Percentiles rank a stretch among this genome's conserved stretches.
phyloP scores from a whole-genome alignment of 53 echinoderm and acorn worm species.

The Antedon mediterranea region DNA sequence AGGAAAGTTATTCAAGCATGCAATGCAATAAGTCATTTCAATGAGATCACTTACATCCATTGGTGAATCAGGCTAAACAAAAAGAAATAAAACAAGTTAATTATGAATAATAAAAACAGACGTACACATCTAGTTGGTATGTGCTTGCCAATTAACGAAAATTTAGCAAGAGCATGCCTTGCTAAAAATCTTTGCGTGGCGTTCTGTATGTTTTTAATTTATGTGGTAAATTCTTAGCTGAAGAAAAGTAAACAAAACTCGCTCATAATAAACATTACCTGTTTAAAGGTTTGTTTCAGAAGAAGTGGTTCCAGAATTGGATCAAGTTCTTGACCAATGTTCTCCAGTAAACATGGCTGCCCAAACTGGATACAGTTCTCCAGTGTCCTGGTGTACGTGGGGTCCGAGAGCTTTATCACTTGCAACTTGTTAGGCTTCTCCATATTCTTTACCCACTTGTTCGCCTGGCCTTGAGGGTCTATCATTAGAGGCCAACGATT shows the following conservation, averaged over 20 bases:
- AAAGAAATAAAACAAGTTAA: background rate
- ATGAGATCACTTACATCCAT: background rate
- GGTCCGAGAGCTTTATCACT: constrained; percentile 83
- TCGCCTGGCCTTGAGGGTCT: constrained; percentile 97
- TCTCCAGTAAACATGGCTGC: constrained; percentile 84
- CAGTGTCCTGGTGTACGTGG: constrained; percentile 64
- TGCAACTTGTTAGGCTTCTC: constrained; percentile 83
- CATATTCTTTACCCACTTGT: constrained; percentile 99
- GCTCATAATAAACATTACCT: constrained; percentile 41
- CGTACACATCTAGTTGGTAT: too few species aligned
- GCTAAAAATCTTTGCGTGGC: background rate
- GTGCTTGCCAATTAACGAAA: too few species aligned
- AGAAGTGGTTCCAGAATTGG: constrained; percentile 75
- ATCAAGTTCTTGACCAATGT: constrained; percentile 85
- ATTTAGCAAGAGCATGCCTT: background rate
- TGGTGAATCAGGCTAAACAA: background rate
- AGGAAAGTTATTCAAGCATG: background rate
- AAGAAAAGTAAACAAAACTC: background rate
- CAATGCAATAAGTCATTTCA: background rate
- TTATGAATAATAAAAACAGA: background rate
- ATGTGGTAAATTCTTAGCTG: background rate
- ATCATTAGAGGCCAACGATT: constrained; percentile 98
- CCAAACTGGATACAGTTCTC: constrained; percentile 98
- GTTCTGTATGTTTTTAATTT: background rate
- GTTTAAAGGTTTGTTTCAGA: constrained; percentile 88